Percentiles rank a stretch among this genome's conserved stretches.
phyloP scores from a whole-genome alignment of 2,888 invertebrate species.

The Gastrophysa polygoni region DNA sequence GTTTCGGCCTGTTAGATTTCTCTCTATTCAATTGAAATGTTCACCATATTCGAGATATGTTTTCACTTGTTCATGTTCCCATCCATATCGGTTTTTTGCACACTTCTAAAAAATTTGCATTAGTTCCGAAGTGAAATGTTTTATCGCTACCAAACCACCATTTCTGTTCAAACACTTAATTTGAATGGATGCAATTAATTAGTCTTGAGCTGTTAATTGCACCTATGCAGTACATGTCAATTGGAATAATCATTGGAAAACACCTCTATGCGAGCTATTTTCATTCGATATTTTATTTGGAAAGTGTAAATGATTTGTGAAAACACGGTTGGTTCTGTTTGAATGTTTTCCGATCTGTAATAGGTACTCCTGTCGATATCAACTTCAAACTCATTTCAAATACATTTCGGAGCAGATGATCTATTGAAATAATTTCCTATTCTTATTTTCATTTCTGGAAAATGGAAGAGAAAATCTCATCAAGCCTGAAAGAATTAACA shows the following conservation, averaged over 20 bases:
- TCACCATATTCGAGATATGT: conserved; percentile 40
- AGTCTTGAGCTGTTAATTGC: conserved; percentile 19
- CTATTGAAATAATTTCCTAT: no score
- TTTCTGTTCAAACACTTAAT: conserved; percentile 21
- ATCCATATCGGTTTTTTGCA: conserved; percentile 36
- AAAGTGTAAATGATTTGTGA: background rate
- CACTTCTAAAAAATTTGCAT: conserved; percentile 28
- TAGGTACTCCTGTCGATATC: background rate
- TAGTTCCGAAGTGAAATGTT: conserved; percentile 17
- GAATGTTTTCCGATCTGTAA: background rate
- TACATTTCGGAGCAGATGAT: no score
- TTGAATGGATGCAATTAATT: conserved; percentile 25
- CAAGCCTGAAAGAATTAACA: no score
- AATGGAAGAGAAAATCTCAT: no score
- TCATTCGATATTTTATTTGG: background rate
- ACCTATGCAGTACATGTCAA: conserved; percentile 17
- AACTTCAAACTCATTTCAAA: background rate
- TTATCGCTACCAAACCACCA: conserved; percentile 4
- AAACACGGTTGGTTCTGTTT: background rate
- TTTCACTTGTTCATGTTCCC: conserved; percentile 37
- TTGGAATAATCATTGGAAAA: conserved; percentile 22
- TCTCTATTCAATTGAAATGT: conserved; percentile 43
- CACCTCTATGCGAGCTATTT: background rate
- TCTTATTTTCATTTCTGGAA: no score
- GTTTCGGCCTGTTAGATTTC: conserved; percentile 43